Evolutionary conservation across 2,797 vertebrate genomes (phyloP).

Genomic region (Acanthiza pusilla): DNA sequence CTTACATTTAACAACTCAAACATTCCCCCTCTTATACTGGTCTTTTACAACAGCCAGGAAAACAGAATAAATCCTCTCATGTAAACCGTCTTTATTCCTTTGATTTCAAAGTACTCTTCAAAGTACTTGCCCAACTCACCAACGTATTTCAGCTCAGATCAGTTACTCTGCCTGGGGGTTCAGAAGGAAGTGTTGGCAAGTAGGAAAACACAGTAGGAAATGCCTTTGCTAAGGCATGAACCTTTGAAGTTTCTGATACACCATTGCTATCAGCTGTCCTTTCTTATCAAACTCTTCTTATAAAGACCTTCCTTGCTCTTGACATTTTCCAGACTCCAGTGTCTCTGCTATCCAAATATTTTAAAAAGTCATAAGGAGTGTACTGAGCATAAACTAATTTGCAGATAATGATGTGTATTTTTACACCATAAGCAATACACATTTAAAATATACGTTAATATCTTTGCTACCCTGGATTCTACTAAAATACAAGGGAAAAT

Average conservation of each 20-base stretch:
- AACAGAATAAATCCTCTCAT: background rate
- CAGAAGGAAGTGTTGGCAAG: background rate
- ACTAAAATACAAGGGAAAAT: background rate
- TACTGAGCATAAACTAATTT: background rate
- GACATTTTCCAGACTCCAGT: background rate
- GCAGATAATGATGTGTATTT: background rate
- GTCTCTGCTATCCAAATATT: background rate
- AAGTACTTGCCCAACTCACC: background rate
- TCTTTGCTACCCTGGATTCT: background rate
- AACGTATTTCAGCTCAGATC: background rate
- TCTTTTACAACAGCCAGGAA: background rate
- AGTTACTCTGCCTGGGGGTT: conserved; percentile 1
- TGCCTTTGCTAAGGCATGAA: background rate
- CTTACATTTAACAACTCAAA: conserved; percentile 19
- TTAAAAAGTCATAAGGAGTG: background rate
- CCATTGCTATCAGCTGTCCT: background rate
- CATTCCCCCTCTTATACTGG: background rate
- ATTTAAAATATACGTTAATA: background rate
- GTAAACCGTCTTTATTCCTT: background rate
- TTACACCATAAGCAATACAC: background rate
- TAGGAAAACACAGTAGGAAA: background rate
- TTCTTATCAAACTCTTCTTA: background rate
- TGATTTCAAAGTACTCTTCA: conserved; percentile 26
- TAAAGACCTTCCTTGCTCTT: background rate
- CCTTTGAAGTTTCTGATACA: background rate